Conservation (phyloP, 2,888 invertebrate genomes). For the Cataglyphis rosenhaueri region DNA sequence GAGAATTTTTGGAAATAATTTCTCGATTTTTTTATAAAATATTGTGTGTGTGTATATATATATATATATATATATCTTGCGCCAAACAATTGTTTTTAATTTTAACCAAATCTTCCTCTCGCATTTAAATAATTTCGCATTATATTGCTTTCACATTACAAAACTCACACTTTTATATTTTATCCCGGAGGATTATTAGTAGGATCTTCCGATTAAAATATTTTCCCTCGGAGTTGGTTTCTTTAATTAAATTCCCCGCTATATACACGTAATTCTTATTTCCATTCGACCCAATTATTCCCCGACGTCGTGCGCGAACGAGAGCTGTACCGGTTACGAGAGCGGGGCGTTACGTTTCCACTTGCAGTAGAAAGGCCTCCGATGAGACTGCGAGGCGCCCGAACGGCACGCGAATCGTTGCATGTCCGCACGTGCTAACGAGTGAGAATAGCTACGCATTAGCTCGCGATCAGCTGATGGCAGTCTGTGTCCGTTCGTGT, state of each 20-base stretch:
- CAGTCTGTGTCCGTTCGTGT: slow-evolving; percentile 38
- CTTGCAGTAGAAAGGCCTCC: slow-evolving; percentile 44
- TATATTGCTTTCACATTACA: background rate
- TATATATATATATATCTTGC: background rate
- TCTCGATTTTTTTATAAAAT: slow-evolving; percentile 18
- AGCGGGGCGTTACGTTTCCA: slow-evolving; percentile 12
- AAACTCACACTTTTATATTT: background rate
- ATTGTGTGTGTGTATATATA: background rate
- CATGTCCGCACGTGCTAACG: slow-evolving; percentile 53
- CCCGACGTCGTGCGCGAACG: slow-evolving; percentile 11
- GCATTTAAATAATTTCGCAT: slow-evolving; percentile 19
- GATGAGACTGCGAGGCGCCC: slow-evolving; percentile 54
- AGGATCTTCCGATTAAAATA: background rate
- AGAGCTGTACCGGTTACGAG: background rate
- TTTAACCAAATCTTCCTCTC: background rate
- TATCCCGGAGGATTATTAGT: background rate
- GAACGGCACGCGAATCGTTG: slow-evolving; percentile 54
- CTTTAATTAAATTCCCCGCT: slow-evolving; percentile 41
- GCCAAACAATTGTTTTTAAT: background rate
- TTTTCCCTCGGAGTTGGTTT: background rate
- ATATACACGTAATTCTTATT: slow-evolving; percentile 40
- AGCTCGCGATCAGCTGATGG: slow-evolving; percentile 55
- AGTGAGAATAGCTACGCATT: slow-evolving; percentile 61
- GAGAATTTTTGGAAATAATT: background rate
- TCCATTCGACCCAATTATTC: slow-evolving; percentile 50